These are phyloP conservation scores for Aegotheles bennettii DNA, from an alignment of 2,113 vertebrate species.

Conservation along the genomic window DNA sequence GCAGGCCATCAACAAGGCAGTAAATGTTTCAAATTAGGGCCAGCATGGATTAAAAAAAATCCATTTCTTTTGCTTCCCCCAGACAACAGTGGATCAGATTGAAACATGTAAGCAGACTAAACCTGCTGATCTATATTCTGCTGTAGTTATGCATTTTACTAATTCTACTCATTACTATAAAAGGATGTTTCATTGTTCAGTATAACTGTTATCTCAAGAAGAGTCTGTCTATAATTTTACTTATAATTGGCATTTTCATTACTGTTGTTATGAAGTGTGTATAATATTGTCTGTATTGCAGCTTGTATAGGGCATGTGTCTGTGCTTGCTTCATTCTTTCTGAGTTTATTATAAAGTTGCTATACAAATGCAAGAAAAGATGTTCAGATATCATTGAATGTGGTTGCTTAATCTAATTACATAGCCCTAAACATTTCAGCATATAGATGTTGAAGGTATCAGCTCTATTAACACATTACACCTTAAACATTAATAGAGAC, in stretches of 20 bases:
- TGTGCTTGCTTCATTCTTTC: constrained; percentile 55
- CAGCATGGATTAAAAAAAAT: not conserved
- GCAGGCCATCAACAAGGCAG: not conserved
- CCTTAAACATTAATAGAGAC: not conserved
- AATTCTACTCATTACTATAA: constrained; percentile 50
- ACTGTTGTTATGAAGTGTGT: constrained; percentile 51
- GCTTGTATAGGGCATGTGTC: constrained; percentile 62
- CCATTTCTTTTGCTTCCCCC: not conserved
- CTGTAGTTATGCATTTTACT: constrained; percentile 36
- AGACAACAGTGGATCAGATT: not conserved
- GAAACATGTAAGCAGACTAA: constrained; percentile 34
- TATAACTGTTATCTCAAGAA: constrained; percentile 53
- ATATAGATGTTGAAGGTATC: constrained; percentile 1
- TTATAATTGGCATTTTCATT: constrained; percentile 47
- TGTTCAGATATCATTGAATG: constrained; percentile 36
- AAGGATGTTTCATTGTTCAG: constrained; percentile 46
- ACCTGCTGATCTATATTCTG: constrained; percentile 46
- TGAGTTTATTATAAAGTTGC: constrained; percentile 51
- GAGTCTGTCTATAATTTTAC: constrained; percentile 49
- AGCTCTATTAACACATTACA: constrained; percentile 1
- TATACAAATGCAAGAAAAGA: constrained; percentile 47
- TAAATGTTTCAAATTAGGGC: constrained; percentile 7
- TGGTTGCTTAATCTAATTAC: constrained; percentile 45
- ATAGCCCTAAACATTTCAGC: constrained; percentile 35
- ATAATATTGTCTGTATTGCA: constrained; percentile 59